phyloP scores from a whole-genome alignment of 2,888 invertebrate species.

The Muscina levida region DNA sequence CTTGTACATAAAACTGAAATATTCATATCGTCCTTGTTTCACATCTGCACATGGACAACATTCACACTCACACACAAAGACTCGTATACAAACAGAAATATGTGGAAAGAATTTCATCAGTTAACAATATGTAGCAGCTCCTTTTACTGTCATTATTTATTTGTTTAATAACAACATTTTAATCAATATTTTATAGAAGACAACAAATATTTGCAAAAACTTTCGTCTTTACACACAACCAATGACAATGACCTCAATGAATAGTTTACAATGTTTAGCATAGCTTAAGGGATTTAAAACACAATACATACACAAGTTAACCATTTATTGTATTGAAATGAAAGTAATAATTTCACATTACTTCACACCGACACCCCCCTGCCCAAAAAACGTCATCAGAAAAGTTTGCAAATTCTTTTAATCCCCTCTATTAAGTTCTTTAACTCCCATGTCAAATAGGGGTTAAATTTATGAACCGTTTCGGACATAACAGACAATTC shows the following conservation, averaged over 20 bases:
- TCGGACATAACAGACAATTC: conserved; percentile 17
- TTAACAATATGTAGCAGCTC: neutral
- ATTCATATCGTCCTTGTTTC: no score
- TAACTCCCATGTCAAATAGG: neutral
- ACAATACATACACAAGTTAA: no score
- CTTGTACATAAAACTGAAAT: no score
- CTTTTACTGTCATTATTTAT: conserved; percentile 48
- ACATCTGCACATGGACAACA: no score
- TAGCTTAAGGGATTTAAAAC: conserved; percentile 43
- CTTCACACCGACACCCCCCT: neutral
- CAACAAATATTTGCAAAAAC: conserved; percentile 49
- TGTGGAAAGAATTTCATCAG: conserved; percentile 23
- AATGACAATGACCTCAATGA: neutral
- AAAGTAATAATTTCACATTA: neutral
- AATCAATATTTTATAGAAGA: conserved; percentile 60
- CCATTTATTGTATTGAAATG: no score
- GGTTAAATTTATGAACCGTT: conserved; percentile 21
- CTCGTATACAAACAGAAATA: neutral
- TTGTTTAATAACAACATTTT: conserved; percentile 54
- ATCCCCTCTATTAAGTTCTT: conserved; percentile 13
- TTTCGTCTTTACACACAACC: conserved; percentile 22
- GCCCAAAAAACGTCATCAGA: neutral
- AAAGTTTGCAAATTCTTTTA: conserved; percentile 3
- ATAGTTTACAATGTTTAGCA: conserved; percentile 8
- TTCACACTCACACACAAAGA: no score